Base-by-base conservation (phyloP, 1,140 invertebrate genomes). In the Cydia pomonella region DNA sequence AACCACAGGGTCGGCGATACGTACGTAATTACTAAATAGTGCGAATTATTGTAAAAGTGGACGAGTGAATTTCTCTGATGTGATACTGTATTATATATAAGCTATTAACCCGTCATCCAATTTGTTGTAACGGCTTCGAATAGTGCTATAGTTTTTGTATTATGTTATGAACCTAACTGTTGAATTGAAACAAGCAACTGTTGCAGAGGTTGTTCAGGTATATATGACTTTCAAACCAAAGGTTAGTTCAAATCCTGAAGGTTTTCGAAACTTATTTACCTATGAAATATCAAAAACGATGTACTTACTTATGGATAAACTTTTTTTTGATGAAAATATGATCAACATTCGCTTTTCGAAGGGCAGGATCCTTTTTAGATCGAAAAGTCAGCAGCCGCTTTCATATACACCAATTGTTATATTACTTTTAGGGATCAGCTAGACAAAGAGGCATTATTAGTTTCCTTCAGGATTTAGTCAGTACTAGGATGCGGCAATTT, bases 11-110 rank as follows among this genome's bases (percentile, higher is more conserved):
- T 64, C 62, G 62, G 64, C 4, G 64, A 33, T 69, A 69, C 7
- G 27, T 33, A n/a, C 63, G 27, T 69, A 69, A 69, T 41, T 69
- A 27, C n/a, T 69, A 33, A 69, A 69, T 69, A 69, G 64, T 41
- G 27, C 27, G 29, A 69, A 69, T 33, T 18, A 10, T 69, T 27
- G 63, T 66, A 29, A 69, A 69, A 69, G 33, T 18, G 33, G 64
- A 29, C 64, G 27, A 33, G 47, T 50, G 27, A 18, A 38, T 33
- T 59, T 33, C 64, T 69, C 29, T 69, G 7, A 66, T 23, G 63
- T 66, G 63, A 66, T 27, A 33, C 53, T 23, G 53, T 59, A 10
- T 23, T 10, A 23, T 53, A 18, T 10, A 23, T 53, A 18, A 53
- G 50, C 16, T 7, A 53, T 59, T 59, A 50, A 18, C n/a, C n/a